Base-by-base conservation (phyloP, 2,797 vertebrate species). In the Myiotriccus ornatus region DNA sequence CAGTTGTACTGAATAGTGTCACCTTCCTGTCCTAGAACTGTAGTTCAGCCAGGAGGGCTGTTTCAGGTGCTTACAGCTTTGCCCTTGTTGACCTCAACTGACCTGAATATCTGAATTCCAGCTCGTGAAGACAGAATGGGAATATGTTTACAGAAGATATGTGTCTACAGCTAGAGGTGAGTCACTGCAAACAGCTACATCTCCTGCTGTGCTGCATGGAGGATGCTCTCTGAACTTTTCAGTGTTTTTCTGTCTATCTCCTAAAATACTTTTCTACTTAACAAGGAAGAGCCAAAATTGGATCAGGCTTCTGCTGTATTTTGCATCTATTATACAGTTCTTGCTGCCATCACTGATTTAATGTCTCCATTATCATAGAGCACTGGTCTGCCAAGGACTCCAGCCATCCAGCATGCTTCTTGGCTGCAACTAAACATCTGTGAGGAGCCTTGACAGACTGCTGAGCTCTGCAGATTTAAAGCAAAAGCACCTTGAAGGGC, bases 291-390 rank as follows among this genome's bases (percentile, higher is more conserved):
- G 89, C 74, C 91, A 94, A 92, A 94, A 88, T 87, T 91, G 86
- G 82, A 95, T 95, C 88, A 70, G 71, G 59, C 64, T 90, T 87
- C 86, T 67, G 89, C 55, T 43, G 63, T 85, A 77, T 94, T 95
- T 96, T 96, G 90, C 87, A 96, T 96, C 92, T 95, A 92, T 96
- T 96, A 93, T 93, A 94, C 93, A 95, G 87, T 60, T 94, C 84
- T 90, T 91, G 75, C 93, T 96, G 96, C 94, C 81, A 85, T 79
- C 69, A 55, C 92, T 95, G 93, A 97, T 95, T 96, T 96, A 96
- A 84, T 78, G 35, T 94, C 84, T 96, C 94, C 90, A 95, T 96
- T 97, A 96, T 90, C 59, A 56, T 37, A 49, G 81, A 90, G 69
- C 39, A 56, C 57, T 70, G 90, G 75, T 43, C 90, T 93, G 94